Base-by-base conservation (phyloP, 2,888 invertebrate species). In the Stegophylla sp. region DNA sequence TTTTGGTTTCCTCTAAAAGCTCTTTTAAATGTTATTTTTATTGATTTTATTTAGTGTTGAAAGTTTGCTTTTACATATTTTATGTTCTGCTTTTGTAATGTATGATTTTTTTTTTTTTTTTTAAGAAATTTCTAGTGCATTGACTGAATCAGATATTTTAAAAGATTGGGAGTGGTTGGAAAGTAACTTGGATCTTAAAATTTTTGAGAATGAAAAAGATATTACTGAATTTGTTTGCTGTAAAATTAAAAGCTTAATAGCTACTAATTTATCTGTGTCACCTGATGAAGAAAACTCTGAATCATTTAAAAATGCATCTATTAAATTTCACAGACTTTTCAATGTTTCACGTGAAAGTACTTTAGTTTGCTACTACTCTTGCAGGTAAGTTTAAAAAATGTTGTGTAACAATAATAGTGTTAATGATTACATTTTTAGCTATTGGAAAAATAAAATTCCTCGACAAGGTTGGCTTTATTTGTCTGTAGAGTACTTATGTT, bases 131-230 rank as follows among this genome's bases (percentile, higher is more conserved):
- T 94, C 98, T 12, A 93, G 94, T 86, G 94, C 96, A 15, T 89
- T 95, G 85, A 94, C 94, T 3, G 91, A 91, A 84, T 90, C 91
- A 84, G 98, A 98, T 86, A 97, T 98, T 81, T 88, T 92, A 34
- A 91, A 92, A 86, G 94, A 98, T 87, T 99, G 98, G 98, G 92
- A 94, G 86, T 98, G 97, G 97, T 88, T 99, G 17, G 92, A 94
- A 85, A 89, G 91, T 76, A 93, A 97, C 89, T 89, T 99, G 1
- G 91, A 94, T 85, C 88, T 98, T 59, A 92, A 93, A 87, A 93
- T 94, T 64, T 97, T 98, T 89, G 97, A 98, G 84, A 92, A 90
- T 59, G 96, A 97, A 86, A 95, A 96, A 84, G 98, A 98, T 87
- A 91, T 96, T 10, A 96, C 96, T 17, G 95, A 96, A 84, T 98